Conservation (phyloP, 2,113 vertebrate genomes). For the Trichomycterus rosablanca region DNA sequence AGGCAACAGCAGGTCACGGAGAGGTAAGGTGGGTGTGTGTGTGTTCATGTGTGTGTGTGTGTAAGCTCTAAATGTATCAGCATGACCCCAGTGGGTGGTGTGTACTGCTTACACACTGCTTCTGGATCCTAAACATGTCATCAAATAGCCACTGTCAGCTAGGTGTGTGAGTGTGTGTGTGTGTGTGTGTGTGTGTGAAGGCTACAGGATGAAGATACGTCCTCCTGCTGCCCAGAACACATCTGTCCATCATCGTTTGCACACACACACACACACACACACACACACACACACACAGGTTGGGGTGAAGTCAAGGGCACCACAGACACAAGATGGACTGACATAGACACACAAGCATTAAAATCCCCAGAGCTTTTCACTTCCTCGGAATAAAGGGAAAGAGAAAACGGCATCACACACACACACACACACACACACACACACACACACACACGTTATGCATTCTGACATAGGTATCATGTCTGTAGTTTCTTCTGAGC, state of each 20-base stretch:
- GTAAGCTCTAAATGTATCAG: no score
- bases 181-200: constrained; percentile 29
- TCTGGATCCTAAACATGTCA: no score
- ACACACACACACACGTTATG: constrained; percentile 1
- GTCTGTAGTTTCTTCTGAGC: no score
- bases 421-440: constrained; percentile 22
- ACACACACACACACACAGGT: constrained; percentile 11
- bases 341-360: constrained; percentile 40
- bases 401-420: constrained; percentile 45
- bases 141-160: no score
- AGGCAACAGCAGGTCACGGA: constrained; percentile 46
- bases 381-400: constrained; percentile 55
- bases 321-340: constrained; percentile 44
- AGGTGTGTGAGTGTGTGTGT: constrained; percentile 7
- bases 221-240: constrained; percentile 63
- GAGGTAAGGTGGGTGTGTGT: constrained; percentile 42
- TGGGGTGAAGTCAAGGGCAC: no score
- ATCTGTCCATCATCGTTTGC: constrained; percentile 64
- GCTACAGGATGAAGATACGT: constrained; percentile 57
- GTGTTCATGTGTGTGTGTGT: constrained; percentile 21
- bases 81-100: no score
- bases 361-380: constrained; percentile 31
- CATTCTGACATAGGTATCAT: no score
- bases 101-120: no score
- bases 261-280: constrained; percentile 16